A percentile compares a stretch with the other conserved stretches of the same genome.
phyloP scores from a whole-genome alignment of 1,140 invertebrate species.

The Cherax destructor region DNA sequence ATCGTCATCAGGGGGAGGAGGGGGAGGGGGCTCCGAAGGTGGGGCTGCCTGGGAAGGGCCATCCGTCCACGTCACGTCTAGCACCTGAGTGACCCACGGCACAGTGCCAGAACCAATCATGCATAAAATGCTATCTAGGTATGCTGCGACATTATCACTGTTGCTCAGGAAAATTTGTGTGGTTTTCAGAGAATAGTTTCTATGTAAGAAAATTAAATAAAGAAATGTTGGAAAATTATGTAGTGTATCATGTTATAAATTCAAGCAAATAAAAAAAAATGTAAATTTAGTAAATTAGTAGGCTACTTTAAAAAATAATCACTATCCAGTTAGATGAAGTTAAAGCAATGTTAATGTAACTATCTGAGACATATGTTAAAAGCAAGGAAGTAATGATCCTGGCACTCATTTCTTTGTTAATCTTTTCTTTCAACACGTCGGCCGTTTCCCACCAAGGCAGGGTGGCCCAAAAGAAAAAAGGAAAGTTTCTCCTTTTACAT shows the following conservation, averaged over 20 bases:
- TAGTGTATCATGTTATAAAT: no score
- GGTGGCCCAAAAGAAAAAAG: no score
- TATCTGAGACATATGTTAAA: not conserved
- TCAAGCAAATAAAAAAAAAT: no score
- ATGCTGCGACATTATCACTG: constrained; percentile 39
- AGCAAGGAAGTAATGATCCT: not conserved
- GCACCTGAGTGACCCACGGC: constrained; percentile 60
- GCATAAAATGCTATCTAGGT: constrained; percentile 30
- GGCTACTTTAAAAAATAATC: no score
- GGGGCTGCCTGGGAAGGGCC: constrained; percentile 58
- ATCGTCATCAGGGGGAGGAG: constrained; percentile 66
- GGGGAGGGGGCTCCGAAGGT: constrained; percentile 61
- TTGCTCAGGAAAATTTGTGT: not conserved
- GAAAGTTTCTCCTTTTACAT: no score
- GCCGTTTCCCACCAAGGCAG: no score
- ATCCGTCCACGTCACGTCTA: constrained; percentile 68
- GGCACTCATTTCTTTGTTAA: not conserved
- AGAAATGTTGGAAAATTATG: no score
- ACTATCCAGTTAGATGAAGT: no score
- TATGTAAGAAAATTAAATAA: no score
- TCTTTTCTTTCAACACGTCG: no score
- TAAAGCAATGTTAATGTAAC: not conserved
- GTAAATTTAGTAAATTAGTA: no score
- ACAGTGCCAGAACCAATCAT: constrained; percentile 44
- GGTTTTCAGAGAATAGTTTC: not conserved